Evolutionary conservation across 2,797 vertebrate genomes (phyloP).

Genomic region (Sebastiscus tertius): DNA sequence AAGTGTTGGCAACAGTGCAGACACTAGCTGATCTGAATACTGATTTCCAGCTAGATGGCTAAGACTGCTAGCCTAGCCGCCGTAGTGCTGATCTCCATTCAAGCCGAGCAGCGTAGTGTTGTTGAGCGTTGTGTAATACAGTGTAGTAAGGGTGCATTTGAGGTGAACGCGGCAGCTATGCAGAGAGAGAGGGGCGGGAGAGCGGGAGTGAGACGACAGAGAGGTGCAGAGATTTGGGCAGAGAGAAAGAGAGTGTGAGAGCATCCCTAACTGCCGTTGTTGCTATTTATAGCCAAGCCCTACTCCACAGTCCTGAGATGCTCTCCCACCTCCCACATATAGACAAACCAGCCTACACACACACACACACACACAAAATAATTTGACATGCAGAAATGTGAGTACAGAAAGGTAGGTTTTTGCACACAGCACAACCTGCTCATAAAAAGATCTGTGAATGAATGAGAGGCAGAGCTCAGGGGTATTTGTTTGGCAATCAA

Average conservation of each 20-base stretch:
- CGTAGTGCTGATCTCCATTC: slow-evolving; percentile 64
- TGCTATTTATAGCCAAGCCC: slow-evolving; percentile 78
- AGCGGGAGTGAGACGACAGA: slow-evolving; percentile 60
- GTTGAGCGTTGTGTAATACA: slow-evolving; percentile 69
- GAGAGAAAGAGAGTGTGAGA: slow-evolving; percentile 70
- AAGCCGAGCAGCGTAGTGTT: slow-evolving; percentile 52
- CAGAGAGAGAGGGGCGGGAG: slow-evolving; percentile 57
- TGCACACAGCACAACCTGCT: slow-evolving; percentile 10
- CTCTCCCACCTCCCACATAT: slow-evolving; percentile 72
- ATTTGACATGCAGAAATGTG: slow-evolving; percentile 41
- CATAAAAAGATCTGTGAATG: slow-evolving; percentile 51
- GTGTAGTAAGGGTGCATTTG: slow-evolving; percentile 77
- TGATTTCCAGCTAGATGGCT: slow-evolving; percentile 59
- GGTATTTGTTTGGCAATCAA: slow-evolving; percentile 52
- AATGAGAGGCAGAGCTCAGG: slow-evolving; percentile 44
- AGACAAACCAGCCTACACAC: slow-evolving; percentile 56
- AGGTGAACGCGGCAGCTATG: slow-evolving; percentile 75
- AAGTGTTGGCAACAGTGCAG: slow-evolving; percentile 62
- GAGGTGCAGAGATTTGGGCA: slow-evolving; percentile 76
- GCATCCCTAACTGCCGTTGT: slow-evolving; percentile 76
- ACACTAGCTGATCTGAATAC: slow-evolving; percentile 72
- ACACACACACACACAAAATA: slow-evolving; percentile 26
- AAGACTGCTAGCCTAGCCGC: slow-evolving; percentile 30
- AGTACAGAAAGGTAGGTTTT: slow-evolving; percentile 14
- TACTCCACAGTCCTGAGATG: slow-evolving; percentile 77